Conservation (phyloP, 2,888 invertebrate genomes). For the Copidosoma aretas region DNA sequence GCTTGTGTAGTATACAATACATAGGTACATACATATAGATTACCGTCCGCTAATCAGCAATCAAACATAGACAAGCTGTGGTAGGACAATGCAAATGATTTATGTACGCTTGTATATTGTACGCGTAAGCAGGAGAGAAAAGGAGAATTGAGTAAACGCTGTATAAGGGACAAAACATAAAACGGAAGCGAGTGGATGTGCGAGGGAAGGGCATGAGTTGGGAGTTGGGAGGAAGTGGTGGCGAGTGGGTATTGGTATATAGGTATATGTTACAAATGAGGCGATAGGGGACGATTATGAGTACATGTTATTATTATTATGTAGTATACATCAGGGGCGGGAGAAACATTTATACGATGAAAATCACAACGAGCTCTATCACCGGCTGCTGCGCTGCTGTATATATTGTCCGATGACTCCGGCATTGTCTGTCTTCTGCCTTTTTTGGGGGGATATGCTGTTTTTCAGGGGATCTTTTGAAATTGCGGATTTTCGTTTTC, state of each 20-base stretch:
- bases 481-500: too few relatives aligned
- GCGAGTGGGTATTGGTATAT: not conserved
- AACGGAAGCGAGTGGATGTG: constrained; percentile 35
- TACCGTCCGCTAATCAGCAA: constrained; percentile 36
- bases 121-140: constrained; percentile 13
- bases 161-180: constrained; percentile 5
- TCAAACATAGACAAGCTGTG: constrained; percentile 37
- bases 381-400: not conserved
- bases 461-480: too few relatives aligned
- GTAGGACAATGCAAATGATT: too few relatives aligned
- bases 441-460: too few relatives aligned
- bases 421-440: too few relatives aligned
- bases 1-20: too few relatives aligned
- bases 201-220: constrained; percentile 24
- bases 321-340: constrained; percentile 25
- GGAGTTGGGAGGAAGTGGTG: constrained; percentile 30
- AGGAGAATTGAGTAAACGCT: constrained; percentile 2
- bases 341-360: constrained; percentile 17
- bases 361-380: not conserved
- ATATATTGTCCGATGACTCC: not conserved
- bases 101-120: too few relatives aligned
- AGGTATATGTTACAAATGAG: too few relatives aligned
- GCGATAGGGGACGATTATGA: too few relatives aligned
- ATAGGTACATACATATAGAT: too few relatives aligned
- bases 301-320: too few relatives aligned